Percentiles rank a stretch among this genome's conserved stretches.
phyloP scores from a whole-genome alignment of 2,113 vertebrate species.

The human region DNA sequence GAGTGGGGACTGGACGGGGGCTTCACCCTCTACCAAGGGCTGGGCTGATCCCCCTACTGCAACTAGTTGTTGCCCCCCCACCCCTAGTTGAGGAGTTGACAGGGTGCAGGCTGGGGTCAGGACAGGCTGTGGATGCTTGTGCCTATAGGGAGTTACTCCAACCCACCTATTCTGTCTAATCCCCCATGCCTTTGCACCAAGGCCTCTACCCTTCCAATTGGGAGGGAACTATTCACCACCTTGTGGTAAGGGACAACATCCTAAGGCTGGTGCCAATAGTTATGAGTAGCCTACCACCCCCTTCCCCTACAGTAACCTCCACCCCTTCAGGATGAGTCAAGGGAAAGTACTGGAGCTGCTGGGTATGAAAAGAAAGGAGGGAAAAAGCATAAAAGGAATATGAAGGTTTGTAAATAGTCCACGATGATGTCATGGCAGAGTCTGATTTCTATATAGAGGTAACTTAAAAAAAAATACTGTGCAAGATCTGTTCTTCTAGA shows the following conservation, averaged over 20 bases:
- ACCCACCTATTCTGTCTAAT: not conserved
- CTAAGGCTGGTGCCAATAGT: constrained; percentile 35
- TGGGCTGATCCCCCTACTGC: not conserved
- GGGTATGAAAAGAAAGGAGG: constrained; percentile 49
- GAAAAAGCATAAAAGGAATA: constrained; percentile 60
- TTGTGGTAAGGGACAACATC: not conserved
- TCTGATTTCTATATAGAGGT: constrained; percentile 62
- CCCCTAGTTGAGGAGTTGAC: not conserved
- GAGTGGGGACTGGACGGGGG: not conserved
- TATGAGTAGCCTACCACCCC: not conserved
- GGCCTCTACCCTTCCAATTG: not conserved
- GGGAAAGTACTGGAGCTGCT: constrained; percentile 44
- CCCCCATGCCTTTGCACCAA: constrained; percentile 2
- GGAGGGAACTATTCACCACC: not conserved
- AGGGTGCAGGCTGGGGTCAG: not conserved
- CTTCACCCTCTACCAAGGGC: constrained; percentile 13
- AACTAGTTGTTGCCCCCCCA: not conserved
- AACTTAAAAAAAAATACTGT: constrained; percentile 58
- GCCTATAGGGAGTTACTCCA: not conserved
- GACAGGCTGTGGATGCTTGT: not conserved
- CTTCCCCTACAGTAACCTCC: not conserved
- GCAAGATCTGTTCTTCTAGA: constrained; percentile 72
- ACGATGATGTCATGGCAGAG: constrained; percentile 79
- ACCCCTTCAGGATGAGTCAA: constrained; percentile 51
- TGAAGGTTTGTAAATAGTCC: constrained; percentile 85